These are phyloP conservation scores for Drosophila aldrichi DNA, from an alignment of 2,888 invertebrate species.

Conservation along the genomic window DNA sequence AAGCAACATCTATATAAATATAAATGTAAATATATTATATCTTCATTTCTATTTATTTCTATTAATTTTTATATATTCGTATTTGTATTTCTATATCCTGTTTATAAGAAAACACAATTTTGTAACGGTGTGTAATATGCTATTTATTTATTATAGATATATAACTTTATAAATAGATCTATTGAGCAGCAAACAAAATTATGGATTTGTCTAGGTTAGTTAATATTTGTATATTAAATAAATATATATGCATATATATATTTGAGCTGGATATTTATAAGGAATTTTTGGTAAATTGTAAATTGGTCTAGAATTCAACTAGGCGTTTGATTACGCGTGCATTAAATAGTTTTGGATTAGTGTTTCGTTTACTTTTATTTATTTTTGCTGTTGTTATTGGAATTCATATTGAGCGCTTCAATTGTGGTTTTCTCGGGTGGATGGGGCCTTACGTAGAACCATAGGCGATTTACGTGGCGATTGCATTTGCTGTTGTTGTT, in stretches of 20 bases:
- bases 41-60: too few relatives aligned
- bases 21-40: too few relatives aligned
- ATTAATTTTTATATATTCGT: neutral
- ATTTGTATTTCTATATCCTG: neutral
- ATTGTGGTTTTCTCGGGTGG: constrained; percentile 75
- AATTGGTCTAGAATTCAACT: constrained; percentile 74
- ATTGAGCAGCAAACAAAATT: constrained; percentile 28
- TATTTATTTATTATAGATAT: constrained; percentile 43
- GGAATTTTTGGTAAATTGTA: constrained; percentile 39
- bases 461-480: constrained; percentile 87
- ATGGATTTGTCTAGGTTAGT: constrained; percentile 13
- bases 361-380: neutral
- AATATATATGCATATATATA: constrained; percentile 1
- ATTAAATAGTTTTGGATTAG: constrained; percentile 28
- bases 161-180: constrained; percentile 24
- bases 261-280: constrained; percentile 23
- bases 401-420: constrained; percentile 28
- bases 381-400: neutral
- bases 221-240: neutral
- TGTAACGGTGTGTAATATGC: constrained; percentile 33
- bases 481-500: constrained; percentile 38
- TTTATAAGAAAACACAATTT: neutral
- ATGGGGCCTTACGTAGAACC: constrained; percentile 81
- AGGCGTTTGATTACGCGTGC: constrained; percentile 35
- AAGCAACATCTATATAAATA: too few relatives aligned